phyloP scores from a whole-genome alignment of 92 coral and sea anemone genomes.

The Muricea muricata region DNA sequence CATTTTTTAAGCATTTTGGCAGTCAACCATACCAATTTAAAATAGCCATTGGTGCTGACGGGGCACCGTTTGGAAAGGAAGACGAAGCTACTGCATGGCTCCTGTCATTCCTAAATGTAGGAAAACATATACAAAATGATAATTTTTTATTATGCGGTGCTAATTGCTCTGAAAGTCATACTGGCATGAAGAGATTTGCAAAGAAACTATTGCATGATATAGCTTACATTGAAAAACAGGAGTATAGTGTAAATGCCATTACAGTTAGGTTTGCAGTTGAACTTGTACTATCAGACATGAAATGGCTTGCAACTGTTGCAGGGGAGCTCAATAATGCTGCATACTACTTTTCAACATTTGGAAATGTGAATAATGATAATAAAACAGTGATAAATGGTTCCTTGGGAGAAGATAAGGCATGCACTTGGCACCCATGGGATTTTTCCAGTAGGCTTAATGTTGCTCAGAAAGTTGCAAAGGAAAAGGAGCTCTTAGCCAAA shows the following conservation, averaged over 20 bases:
- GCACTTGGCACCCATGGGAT: constrained; percentile 60
- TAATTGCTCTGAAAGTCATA: constrained; percentile 52
- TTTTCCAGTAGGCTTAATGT: constrained; percentile 26
- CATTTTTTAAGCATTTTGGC: constrained; percentile 29
- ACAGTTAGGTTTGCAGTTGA: constrained; percentile 40
- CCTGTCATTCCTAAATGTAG: background rate
- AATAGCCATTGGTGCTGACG: constrained; percentile 57
- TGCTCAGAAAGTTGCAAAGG: constrained; percentile 45
- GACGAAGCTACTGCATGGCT: constrained; percentile 13
- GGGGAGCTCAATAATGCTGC: constrained; percentile 60
- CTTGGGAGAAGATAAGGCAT: constrained; percentile 36
- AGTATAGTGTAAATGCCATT: background rate
- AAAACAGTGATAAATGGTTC: constrained; percentile 40
- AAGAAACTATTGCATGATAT: constrained; percentile 57
- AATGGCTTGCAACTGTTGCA: constrained; percentile 54
- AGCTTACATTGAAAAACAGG: constrained; percentile 50
- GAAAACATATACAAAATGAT: background rate
- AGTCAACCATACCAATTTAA: constrained; percentile 33
- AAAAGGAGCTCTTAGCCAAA: constrained; percentile 29
- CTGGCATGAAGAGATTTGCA: constrained; percentile 54
- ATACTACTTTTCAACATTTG: constrained; percentile 63
- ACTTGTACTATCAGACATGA: constrained; percentile 59
- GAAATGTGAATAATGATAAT: constrained; percentile 45
- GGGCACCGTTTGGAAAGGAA: constrained; percentile 1
- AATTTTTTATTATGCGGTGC: constrained; percentile 16